Evolutionary conservation across 2,113 vertebrate species (phyloP).

Genomic region (Dermatemys mawii): DNA sequence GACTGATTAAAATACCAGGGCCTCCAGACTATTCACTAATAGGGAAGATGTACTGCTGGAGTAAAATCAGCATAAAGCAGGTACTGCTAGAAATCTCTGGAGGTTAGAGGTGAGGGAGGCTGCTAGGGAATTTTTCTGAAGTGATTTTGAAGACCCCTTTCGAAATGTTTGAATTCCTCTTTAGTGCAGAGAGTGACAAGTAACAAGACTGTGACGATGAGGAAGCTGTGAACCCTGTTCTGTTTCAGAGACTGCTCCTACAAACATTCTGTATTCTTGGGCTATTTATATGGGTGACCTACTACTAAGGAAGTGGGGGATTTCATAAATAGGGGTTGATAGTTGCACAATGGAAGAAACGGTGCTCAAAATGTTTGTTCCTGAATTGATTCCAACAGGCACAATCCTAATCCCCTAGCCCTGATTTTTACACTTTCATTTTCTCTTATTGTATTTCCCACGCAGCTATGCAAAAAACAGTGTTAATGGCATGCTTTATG

Average conservation of each 20-base stretch:
- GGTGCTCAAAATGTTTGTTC: background rate
- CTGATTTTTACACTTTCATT: background rate
- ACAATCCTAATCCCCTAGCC: background rate
- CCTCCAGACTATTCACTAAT: background rate
- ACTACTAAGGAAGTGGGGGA: background rate
- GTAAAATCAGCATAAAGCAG: background rate
- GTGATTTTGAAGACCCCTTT: background rate
- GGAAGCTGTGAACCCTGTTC: background rate
- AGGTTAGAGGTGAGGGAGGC: background rate
- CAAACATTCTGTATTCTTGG: background rate
- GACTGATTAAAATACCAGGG: background rate
- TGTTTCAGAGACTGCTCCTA: background rate
- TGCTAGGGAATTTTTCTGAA: background rate
- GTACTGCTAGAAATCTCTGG: background rate
- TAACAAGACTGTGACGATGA: background rate
- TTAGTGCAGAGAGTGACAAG: too few relatives aligned
- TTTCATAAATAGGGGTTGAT: background rate
- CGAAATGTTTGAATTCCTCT: background rate
- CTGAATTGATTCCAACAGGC: background rate
- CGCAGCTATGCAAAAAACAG: background rate
- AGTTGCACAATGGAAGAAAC: background rate
- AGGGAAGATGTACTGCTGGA: background rate
- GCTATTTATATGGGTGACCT: background rate
- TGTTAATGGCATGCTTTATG: too few relatives aligned
- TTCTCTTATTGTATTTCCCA: background rate